Base-by-base conservation (phyloP, 2,797 vertebrate species). In the Argya squamiceps region DNA sequence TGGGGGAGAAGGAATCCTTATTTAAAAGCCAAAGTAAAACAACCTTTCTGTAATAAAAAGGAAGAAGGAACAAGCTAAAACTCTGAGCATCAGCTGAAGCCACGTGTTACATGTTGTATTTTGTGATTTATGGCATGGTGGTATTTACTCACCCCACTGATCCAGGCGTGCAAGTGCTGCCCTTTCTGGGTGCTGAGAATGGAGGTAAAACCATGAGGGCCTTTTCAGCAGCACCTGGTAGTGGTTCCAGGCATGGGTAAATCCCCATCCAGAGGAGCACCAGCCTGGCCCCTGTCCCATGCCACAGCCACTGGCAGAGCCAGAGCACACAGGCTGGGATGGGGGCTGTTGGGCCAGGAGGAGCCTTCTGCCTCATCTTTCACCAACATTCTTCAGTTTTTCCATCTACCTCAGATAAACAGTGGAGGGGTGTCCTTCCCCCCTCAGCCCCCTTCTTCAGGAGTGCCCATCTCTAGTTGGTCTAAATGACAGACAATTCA, bases 91-190 rank as follows among this genome's bases (percentile, higher is more conserved):
- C 41, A 47, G 43, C 70, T 65, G 76, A 58, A 92, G 85, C 22
- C 5, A 30, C 1, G 15, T 43, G 67, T 75, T 79, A 15, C 30
- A 4, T n/a, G 44, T 39, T 32, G 6, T 20, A 29, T 52, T 58
- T n/a, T 55, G 50, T 52, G 86, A 32, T 69, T 86, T 84, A 75
- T 7, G 49, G 71, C 58, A 15, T 11, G 5, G 12, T 22, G 74
- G 9, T 34, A 29, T 81, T 91, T 62, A 24, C 34, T 68, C 43
- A 17, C 41, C 60, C 39, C 12, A 6, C 11, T 12, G 55, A 71
- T 46, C 59, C n/a, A 3, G 11, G 19, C 0, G 0, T 34, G 73
- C 43, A 67, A 4, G 39, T 1, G 0, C 27, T 44, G 37, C 20
- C 43, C 29, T 50, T 68, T 58, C 15, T 29, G 71, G 12, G 68